A percentile compares a stretch with the other conserved stretches of the same genome.
Conservation (phyloP, 2,888 invertebrate genomes). For the Lysandra coridon region DNA sequence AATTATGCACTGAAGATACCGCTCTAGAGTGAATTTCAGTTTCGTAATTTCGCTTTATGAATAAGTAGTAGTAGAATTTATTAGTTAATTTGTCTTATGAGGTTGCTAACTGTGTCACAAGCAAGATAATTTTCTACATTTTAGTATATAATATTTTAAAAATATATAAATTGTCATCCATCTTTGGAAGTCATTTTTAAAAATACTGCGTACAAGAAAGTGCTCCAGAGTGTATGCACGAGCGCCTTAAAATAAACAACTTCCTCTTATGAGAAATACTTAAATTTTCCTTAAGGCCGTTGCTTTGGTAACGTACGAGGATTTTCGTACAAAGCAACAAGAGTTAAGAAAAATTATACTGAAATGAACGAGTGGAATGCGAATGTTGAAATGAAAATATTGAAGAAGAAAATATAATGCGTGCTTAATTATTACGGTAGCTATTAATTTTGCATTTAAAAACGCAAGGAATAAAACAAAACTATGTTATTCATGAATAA, state of each 20-base stretch:
- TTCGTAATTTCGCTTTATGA: no score
- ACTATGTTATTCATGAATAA: no score
- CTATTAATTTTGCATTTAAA: no score
- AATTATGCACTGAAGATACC: no score
- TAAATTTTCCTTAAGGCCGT: neutral
- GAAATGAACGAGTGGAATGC: neutral
- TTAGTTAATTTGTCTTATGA: no score
- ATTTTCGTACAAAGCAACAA: neutral
- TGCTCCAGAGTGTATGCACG: neutral
- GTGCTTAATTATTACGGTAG: neutral
- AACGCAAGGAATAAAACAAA: no score
- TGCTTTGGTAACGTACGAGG: neutral
- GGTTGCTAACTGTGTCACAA: no score
- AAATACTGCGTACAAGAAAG: neutral
- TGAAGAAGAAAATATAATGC: neutral
- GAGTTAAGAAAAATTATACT: neutral
- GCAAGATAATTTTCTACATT: no score
- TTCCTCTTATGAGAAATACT: neutral
- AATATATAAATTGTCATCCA: neutral
- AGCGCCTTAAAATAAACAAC: constrained; percentile 18
- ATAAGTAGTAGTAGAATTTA: no score
- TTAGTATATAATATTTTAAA: neutral
- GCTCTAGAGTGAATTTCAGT: no score
- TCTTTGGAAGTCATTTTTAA: neutral
- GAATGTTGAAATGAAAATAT: neutral